A percentile compares a stretch with the other conserved stretches of the same genome.
Evolutionary conservation across 92 coral and sea anemone genomes (phyloP).

Genomic region (Virgularia gustaviana): DNA sequence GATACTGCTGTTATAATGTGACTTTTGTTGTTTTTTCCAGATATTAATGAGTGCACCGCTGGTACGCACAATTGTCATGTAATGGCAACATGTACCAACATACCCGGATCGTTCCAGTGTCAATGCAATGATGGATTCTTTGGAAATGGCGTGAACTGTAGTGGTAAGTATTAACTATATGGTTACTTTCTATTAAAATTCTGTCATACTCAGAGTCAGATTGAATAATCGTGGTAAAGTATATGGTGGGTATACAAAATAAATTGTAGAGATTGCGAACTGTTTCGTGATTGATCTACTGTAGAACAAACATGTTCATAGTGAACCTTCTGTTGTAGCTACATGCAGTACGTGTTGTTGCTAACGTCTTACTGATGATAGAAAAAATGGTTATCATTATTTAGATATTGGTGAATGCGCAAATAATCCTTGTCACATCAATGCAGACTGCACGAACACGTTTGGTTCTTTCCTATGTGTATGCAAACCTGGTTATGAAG

Average conservation of each 20-base stretch:
- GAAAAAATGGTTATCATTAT: no score
- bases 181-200: neutral
- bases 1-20: no score
- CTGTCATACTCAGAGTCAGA: neutral
- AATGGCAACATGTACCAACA: neutral
- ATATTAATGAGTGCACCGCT: neutral
- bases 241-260: no score
- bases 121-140: neutral
- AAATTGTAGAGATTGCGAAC: no score
- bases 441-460: neutral
- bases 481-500: neutral
- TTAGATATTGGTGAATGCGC: neutral
- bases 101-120: neutral
- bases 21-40: neutral
- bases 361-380: no score
- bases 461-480: neutral
- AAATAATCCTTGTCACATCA: neutral
- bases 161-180: neutral
- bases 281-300: no score
- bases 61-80: neutral
- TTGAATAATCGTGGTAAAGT: no score
- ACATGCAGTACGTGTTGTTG: no score
- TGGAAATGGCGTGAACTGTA: neutral
- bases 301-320: no score
- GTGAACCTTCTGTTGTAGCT: no score